phyloP scores from a whole-genome alignment of 2,888 invertebrate genomes.

The Sericinus montela region DNA sequence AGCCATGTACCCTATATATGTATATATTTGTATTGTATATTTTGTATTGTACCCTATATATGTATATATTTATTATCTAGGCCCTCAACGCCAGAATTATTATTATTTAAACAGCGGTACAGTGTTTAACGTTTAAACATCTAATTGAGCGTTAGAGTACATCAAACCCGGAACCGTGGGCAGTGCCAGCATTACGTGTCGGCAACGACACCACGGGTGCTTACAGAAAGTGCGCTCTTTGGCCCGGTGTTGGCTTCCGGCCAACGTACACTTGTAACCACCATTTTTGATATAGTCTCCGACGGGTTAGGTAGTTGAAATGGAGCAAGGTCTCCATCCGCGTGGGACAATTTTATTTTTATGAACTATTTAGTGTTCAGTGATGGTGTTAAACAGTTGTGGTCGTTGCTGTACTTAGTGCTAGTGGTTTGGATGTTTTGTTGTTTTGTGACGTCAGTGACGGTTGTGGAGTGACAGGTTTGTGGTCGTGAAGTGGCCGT shows the following conservation, averaged over 20 bases:
- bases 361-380: slow-evolving; percentile 11
- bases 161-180: slow-evolving; percentile 27
- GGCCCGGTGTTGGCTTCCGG: slow-evolving; percentile 30
- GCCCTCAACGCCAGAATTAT: too few relatives aligned
- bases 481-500: background rate
- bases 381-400: background rate
- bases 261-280: slow-evolving; percentile 30
- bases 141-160: slow-evolving; percentile 10
- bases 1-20: too few relatives aligned
- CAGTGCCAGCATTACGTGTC: slow-evolving; percentile 22
- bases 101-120: too few relatives aligned
- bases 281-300: slow-evolving; percentile 28
- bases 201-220: slow-evolving; percentile 13
- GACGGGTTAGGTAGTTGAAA: slow-evolving; percentile 30
- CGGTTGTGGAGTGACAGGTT: too few relatives aligned
- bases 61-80: too few relatives aligned
- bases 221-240: slow-evolving; percentile 13
- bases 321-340: slow-evolving; percentile 45
- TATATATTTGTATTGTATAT: too few relatives aligned
- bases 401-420: too few relatives aligned
- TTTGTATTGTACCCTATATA: too few relatives aligned
- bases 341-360: slow-evolving; percentile 21
- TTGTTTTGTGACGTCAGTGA: too few relatives aligned
- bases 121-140: too few relatives aligned
- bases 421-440: too few relatives aligned